phyloP scores from a whole-genome alignment of 2,797 vertebrate species.

The Vipera ursinii region DNA sequence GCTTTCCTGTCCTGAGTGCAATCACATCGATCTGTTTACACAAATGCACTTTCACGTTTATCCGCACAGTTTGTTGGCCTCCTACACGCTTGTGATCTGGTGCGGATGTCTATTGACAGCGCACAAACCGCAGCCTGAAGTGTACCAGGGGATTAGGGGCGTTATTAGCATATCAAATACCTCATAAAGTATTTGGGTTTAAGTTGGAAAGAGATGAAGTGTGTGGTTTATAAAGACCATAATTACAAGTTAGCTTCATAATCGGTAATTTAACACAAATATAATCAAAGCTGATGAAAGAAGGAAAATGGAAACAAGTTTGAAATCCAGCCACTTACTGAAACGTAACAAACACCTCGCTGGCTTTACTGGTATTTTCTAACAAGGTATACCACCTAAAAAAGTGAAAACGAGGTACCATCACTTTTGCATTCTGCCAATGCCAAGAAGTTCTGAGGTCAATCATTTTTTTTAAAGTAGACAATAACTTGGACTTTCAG shows the following conservation, averaged over 20 bases:
- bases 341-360: background rate
- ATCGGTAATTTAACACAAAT: background rate
- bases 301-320: background rate
- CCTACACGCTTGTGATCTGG: background rate
- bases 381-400: background rate
- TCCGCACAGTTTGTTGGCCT: background rate
- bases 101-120: background rate
- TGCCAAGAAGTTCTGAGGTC: too few species aligned
- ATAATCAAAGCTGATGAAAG: background rate
- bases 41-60: background rate
- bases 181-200: background rate
- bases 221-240: background rate
- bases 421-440: background rate
- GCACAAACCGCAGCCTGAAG: background rate
- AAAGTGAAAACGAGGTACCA: background rate
- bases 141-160: background rate
- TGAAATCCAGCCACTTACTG: background rate
- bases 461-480: background rate
- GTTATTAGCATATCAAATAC: background rate
- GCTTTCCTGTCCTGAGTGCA: background rate
- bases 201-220: background rate
- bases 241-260: background rate
- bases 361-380: background rate
- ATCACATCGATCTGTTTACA: background rate
- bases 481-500: background rate